Base-by-base conservation (phyloP, 2,888 invertebrate species). In the Plebejus argus region DNA sequence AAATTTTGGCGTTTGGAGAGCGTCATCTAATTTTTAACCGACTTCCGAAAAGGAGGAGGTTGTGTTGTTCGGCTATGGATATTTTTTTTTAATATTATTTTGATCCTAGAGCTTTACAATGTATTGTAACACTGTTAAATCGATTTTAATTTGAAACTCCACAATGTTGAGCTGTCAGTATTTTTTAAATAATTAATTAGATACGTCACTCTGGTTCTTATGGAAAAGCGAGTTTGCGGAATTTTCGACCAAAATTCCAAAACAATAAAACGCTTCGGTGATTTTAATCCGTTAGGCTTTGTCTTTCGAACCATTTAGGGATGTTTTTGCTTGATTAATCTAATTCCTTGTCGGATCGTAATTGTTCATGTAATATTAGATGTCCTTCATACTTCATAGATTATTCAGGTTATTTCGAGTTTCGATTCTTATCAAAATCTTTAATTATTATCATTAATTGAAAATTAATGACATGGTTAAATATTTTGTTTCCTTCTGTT, bases 321-420 rank as follows among this genome's bases (percentile, higher is more conserved):
- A 82, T 84, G 87, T 88, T 89, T 89, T 89, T 88, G 90, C 87
- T 88, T 89, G 87, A 89, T 89, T 89, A 88, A 88, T 88, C 87
- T 89, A 86, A 89, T 88, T 86, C 85, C 83, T 83, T 83, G 83
- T 84, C 84, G 84, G 85, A 85, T 86, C 84, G 86, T 87, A 88
- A 87, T 88, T 87, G 88, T 86, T 86, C 85, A 83, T 83, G 83
- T 86, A 82, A 81, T 80, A 76, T 80, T 79, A 77, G 78, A 79
- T 79, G 78, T 80, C 77, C 76, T 76, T 78, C 77, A 78, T 39
- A 76, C 76, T 76, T 78, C 77, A 78, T 39, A 76, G 78, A 76
- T 20, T 28, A 70, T 75, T 23, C 76, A 70, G 56, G 45, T 78
- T 77, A 74, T 74, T 58, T 70, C 53, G 28, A 76, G 70, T 77